phyloP scores from a whole-genome alignment of 2,797 vertebrate species.

The Taenioides sp. region DNA sequence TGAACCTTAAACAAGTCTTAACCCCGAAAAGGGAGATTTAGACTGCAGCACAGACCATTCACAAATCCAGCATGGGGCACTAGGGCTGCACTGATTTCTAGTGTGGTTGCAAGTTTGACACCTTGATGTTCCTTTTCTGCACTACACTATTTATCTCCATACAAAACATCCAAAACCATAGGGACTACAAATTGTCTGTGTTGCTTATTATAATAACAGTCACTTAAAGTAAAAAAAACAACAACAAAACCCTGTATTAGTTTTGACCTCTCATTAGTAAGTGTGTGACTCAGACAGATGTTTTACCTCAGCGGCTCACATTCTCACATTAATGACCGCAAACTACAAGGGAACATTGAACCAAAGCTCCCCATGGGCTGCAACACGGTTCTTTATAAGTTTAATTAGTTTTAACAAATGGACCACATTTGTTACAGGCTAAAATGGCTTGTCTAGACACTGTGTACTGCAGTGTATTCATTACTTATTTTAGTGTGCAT shows the following conservation, averaged over 20 bases:
- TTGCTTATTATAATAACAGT: too few relatives aligned
- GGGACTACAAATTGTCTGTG: too few relatives aligned
- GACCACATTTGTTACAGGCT: neutral
- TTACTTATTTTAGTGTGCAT: too few relatives aligned
- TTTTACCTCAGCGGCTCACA: conserved; percentile 32
- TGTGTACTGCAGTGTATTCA: too few relatives aligned
- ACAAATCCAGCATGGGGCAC: conserved; percentile 21
- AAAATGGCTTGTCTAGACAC: too few relatives aligned
- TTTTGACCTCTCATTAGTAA: neutral
- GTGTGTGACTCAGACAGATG: conserved; percentile 15
- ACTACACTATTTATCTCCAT: too few relatives aligned
- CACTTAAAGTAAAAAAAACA: too few relatives aligned
- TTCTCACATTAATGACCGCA: conserved; percentile 61
- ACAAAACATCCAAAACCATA: too few relatives aligned
- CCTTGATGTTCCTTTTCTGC: too few relatives aligned
- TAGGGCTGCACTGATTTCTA: neutral
- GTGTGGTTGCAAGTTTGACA: neutral
- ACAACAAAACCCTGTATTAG: too few relatives aligned
- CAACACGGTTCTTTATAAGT: neutral
- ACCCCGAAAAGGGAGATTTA: conserved; percentile 1
- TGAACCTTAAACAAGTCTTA: conserved; percentile 7
- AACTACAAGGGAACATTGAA: conserved; percentile 3
- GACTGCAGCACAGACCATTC: conserved; percentile 22
- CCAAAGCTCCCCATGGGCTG: neutral
- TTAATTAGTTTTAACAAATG: conserved; percentile 7